Conservation (phyloP, 2,888 invertebrate genomes). For the Xestia rhomboidea region DNA sequence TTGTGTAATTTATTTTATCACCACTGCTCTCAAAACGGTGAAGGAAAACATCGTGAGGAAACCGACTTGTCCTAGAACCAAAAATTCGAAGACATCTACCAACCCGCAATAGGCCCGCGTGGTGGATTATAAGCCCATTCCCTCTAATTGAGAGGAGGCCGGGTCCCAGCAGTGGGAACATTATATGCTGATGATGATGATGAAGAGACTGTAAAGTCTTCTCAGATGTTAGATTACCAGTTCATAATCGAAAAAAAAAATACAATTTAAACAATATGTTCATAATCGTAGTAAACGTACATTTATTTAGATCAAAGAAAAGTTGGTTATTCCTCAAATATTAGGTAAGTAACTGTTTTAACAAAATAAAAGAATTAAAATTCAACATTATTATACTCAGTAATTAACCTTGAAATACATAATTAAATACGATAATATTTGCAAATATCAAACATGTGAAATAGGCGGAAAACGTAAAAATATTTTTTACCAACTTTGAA, state of each 20-base stretch:
- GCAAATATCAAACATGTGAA: slow-evolving; percentile 8
- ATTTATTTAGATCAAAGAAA: not conserved
- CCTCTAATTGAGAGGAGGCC: no score
- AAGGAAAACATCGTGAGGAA: no score
- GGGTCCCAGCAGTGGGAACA: no score
- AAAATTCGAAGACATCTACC: no score
- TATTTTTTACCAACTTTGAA: not conserved
- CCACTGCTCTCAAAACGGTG: no score
- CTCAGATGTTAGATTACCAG: not conserved
- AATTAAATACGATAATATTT: not conserved
- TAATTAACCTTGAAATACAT: slow-evolving; percentile 19
- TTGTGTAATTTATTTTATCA: no score
- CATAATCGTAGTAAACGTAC: not conserved
- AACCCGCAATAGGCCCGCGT: no score
- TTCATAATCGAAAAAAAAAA: not conserved
- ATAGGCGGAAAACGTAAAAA: slow-evolving; percentile 1
- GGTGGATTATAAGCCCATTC: no score
- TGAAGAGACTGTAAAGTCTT: not conserved
- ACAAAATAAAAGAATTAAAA: not conserved
- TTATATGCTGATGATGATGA: no score
- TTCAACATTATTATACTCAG: not conserved
- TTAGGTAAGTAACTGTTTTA: no score
- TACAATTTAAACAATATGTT: no score
- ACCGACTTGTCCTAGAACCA: no score
- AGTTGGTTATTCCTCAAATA: not conserved